Percentiles rank a stretch among this genome's conserved stretches.
These are phyloP conservation scores for Chelidonichthys spinosus DNA, from an alignment of 2,797 vertebrate species.

Conservation along the genomic window DNA sequence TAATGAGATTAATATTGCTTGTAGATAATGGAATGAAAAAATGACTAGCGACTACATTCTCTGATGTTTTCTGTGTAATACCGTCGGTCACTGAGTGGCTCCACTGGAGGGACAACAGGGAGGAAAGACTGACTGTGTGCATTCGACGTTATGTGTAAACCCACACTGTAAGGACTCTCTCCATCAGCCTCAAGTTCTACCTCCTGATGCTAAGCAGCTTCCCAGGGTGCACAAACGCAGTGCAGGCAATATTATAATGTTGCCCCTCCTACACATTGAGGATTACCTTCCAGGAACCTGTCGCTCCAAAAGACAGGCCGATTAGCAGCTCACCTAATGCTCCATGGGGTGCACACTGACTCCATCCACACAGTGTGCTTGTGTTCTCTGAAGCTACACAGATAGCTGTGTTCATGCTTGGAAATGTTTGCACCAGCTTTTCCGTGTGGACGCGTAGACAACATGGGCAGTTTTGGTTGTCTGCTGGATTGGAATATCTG, in stretches of 20 bases:
- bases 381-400: background rate
- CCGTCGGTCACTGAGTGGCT: background rate
- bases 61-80: background rate
- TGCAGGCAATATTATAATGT: conserved; percentile 69
- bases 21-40: background rate
- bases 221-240: conserved; percentile 60
- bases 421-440: conserved; percentile 75
- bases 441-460: conserved; percentile 59
- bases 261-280: conserved; percentile 65
- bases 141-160: conserved; percentile 14
- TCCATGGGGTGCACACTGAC: conserved; percentile 29
- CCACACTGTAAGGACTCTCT: conserved; percentile 25
- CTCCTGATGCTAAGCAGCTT: conserved; percentile 63
- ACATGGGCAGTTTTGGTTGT: conserved; percentile 66
- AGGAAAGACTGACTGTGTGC: background rate
- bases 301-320: conserved; percentile 60
- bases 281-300: conserved; percentile 71
- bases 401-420: conserved; percentile 25
- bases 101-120: conserved; percentile 3
- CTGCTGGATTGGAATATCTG: conserved; percentile 77
- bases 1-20: conserved; percentile 6
- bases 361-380: background rate
- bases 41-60: background rate
- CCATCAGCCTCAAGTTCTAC: conserved; percentile 26
- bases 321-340: conserved; percentile 70